Evolutionary conservation across 2,113 vertebrate species (phyloP), one percentile per base, ranked within the genome.

Genomic region (Regulus satrapa): DNA sequence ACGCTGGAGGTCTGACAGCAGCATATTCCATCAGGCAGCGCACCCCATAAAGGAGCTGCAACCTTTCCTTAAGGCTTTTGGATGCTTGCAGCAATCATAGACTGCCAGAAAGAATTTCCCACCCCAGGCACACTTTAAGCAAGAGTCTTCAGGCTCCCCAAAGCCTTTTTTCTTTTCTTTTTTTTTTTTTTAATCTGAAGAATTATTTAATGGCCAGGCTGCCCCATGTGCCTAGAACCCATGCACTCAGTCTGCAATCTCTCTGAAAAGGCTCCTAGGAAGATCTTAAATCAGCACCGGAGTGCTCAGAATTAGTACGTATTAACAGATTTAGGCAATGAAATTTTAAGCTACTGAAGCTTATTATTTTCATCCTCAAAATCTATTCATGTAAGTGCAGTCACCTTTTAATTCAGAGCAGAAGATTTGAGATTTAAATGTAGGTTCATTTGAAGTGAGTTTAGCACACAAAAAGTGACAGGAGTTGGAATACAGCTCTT

Each of bases 351-450:
- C 74, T 82, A 80, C 49, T 25, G 23, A 82, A 93, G 77, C 81
- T 89, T 88, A 82, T 89, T 94, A 93, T 95, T 96, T 93, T 90
- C 93, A 94, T 85, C 88, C 88, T 86, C 67, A 85, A 88, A 92
- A 88, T 48, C 94, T 92, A 88, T 82, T 96, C 64, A 79, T 83
- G 31, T 59, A 92, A 93, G 75, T 67, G 61, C 51, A 94, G 55
- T 45, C 88, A 96, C 85, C 94, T 93, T 89, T 87, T 89, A 92
- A 93, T 92, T 93, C 92, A 92, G 40, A 96, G 85, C 34, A 94
- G 54, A 91, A 87, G 75, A 93, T 76, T 48, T 89, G 62, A 89
- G 89, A 90, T 88, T 94, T 95, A 92, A 96, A 94, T 85, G 63
- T 40, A 71, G 90, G 88, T 80, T 93, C 79, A 67, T 59, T 74